These are phyloP conservation scores for Tursiops truncatus DNA, from an alignment of 2,113 vertebrate genomes.

Conservation along the genomic window DNA sequence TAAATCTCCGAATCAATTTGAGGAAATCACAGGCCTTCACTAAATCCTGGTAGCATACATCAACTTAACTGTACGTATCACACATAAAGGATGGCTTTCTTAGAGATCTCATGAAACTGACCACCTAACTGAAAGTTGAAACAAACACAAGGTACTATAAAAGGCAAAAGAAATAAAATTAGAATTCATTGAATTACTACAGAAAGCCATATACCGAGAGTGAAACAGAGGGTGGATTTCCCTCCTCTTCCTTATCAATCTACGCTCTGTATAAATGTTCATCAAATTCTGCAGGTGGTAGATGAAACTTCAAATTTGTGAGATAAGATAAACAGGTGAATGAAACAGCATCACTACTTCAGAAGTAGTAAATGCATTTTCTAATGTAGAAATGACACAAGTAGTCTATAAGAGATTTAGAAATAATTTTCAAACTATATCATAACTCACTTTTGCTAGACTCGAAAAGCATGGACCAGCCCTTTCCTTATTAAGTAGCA, in stretches of 20 bases:
- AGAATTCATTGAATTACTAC: neutral
- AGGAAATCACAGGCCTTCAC: neutral
- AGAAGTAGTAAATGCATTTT: constrained; percentile 1
- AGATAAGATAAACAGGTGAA: neutral
- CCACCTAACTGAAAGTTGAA: neutral
- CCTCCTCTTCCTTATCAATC: neutral
- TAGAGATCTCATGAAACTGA: constrained; percentile 16
- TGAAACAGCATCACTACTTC: neutral
- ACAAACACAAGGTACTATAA: constrained; percentile 3
- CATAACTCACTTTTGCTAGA: neutral
- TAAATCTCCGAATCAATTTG: neutral
- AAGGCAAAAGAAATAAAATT: neutral
- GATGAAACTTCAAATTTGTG: constrained; percentile 20
- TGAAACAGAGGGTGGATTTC: neutral
- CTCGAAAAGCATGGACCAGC: neutral
- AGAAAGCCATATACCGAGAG: neutral
- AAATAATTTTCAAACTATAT: constrained; percentile 35
- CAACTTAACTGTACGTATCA: constrained; percentile 28
- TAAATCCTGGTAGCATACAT: neutral
- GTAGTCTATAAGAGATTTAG: neutral
- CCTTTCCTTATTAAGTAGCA: constrained; percentile 13
- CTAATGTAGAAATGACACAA: neutral
- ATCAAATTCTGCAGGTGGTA: neutral
- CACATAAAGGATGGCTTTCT: neutral
- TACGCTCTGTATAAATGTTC: neutral